These are phyloP conservation scores for Pseudomyrmex sp. DNA, from an alignment of 1,140 invertebrate species.

Conservation along the genomic window DNA sequence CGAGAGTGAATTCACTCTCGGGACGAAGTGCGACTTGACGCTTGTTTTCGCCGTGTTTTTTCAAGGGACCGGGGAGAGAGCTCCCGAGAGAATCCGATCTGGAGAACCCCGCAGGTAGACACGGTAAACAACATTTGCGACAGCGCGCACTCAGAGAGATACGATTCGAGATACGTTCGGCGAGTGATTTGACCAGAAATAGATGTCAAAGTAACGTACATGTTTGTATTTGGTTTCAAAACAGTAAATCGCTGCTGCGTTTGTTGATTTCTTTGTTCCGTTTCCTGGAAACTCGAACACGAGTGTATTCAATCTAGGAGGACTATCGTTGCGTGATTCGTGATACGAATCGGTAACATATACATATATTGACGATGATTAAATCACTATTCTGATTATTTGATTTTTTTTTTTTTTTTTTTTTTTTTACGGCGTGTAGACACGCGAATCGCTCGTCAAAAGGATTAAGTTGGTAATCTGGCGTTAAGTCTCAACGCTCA, in stretches of 20 bases:
- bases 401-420: too few relatives aligned
- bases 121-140: not conserved
- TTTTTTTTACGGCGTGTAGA: constrained; percentile 34
- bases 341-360: not conserved
- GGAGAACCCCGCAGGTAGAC: not conserved
- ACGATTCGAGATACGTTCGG: not conserved
- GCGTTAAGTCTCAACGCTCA: constrained; percentile 71
- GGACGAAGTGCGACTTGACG: not conserved
- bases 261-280: not conserved
- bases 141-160: not conserved
- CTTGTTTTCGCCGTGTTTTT: constrained; percentile 39
- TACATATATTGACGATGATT: not conserved
- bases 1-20: constrained; percentile 64
- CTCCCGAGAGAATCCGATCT: not conserved
- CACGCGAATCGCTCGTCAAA: constrained; percentile 72
- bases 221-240: too few relatives aligned
- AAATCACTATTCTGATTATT: not conserved
- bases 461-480: constrained; percentile 73
- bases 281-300: not conserved
- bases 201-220: not conserved
- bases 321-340: not conserved
- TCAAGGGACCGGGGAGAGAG: not conserved
- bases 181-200: not conserved
- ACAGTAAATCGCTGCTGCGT: not conserved
- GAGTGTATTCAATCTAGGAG: constrained; percentile 1